Base-by-base conservation (phyloP, 2,113 vertebrate species). In the Petroica traversi region DNA sequence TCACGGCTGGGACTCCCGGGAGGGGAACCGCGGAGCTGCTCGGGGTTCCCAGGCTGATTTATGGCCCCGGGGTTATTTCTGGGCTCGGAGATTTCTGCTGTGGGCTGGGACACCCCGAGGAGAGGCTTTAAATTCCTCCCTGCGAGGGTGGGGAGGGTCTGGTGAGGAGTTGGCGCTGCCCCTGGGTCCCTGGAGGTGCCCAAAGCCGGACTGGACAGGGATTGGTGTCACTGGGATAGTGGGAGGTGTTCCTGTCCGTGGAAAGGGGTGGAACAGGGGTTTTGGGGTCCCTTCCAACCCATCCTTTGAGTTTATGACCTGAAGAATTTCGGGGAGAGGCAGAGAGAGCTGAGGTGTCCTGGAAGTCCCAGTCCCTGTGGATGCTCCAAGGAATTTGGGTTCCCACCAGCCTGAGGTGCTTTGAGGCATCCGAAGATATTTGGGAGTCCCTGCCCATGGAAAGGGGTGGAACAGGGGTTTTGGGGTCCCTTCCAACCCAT, bases 171-270 rank as follows among this genome's bases (percentile, higher is more conserved):
- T 45, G 26, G 0, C 33, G 23, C 1, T 46, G 46, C 28, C 8
- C 17, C 34, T 46, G 57, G 18, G 16, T 43, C 31, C 22, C 67
- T 49, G 67, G 36, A 0, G 51, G 33, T 14, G 43, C 1, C 36
- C 76, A 3, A 58, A 23, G 33, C 14, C 59, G 9, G 36, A 43
- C 0, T 79, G 52, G 71, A 26, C 1, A 0, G 9, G 43, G 26
- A 9, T 58, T 33, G 76, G 59, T 36, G 33, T 31, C 11, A 0
- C 14, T 43, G 67, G 67, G 26, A 2, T 0, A 1, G 43, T 1
- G 33, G 51, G 0, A 73, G 1, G 12, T 19, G 33, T 33, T 33
- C 51, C 58, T 72, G 43, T 8, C 13, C n/a, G 2, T 5, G 57
- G 57, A 29, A 48, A 29, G 17, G 54, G 18, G 49, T 29, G 64